phyloP scores from a whole-genome alignment of 2,113 vertebrate genomes.

The Phoxinus phoxinus region DNA sequence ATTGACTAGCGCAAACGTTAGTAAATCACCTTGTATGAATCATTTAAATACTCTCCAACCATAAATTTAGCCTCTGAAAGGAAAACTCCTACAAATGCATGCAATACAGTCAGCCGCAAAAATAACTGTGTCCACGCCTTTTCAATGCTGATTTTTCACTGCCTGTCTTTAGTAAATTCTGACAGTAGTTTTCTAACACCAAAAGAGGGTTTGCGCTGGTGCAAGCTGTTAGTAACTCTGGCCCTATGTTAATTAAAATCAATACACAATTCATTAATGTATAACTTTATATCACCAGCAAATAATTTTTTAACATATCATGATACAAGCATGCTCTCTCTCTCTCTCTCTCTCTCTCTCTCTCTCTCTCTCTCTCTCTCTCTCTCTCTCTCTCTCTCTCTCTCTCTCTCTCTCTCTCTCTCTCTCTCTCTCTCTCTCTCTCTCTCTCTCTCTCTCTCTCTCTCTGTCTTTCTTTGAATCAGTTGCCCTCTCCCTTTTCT shows the following conservation, averaged over 20 bases:
- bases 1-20: no score
- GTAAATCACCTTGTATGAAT: no score
- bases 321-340: not conserved
- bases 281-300: not conserved
- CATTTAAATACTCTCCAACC: no score
- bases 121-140: no score
- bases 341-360: not conserved
- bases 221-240: no score
- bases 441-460: not conserved
- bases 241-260: not conserved
- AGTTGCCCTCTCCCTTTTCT: constrained; percentile 7
- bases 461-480: not conserved
- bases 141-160: no score
- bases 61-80: no score
- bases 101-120: no score
- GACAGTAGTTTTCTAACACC: no score
- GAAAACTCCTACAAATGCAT: no score
- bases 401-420: not conserved
- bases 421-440: not conserved
- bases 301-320: not conserved
- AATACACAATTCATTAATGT: not conserved
- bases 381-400: not conserved
- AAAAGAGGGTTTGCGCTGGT: no score
- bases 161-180: no score
- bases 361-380: not conserved